Evolutionary conservation across 2,888 invertebrate genomes (phyloP), one percentile per base, ranked within the genome.

Genomic region (Monochamus alternatus): DNA sequence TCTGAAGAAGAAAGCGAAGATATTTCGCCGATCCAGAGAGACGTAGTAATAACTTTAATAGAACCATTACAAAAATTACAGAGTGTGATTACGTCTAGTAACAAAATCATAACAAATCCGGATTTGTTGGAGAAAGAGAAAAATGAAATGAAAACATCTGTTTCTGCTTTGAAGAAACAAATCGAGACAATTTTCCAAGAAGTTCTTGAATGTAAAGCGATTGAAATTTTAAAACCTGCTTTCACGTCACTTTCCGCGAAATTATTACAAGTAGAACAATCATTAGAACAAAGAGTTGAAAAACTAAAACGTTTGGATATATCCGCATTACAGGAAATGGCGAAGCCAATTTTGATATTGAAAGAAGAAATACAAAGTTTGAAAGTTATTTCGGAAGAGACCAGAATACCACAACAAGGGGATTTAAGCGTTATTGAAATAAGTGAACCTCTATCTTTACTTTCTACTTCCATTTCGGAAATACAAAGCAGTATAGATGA

Each of bases 371-470:
- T 81, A 31, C 73, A 75, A 60, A 22, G 74, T 52, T 31, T 83
- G 9, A 65, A 75, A 44, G 44, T 62, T 3, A 75, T 76, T 65
- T 67, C 51, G 30, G 47, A 73, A 62, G 74, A 77, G 8, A 5
- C 78, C 0, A 3, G 30, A 3, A 8, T 74, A 43, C 32, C 51
- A 44, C 74, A 83, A 3, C 81, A 83, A 75, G 77, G 83, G 74
- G 62, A 84, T 44, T 32, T 83, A 44, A 79, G 80, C 31, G 52
- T 84, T 63, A 38, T 79, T 22, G 79, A 82, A 67, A 59, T 84
- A 38, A 60, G 67, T 30, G 67, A 74, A 67, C 58, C 77, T 4
- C 38, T 78, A n/a, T 14, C 30, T 12, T 58, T 59, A 9, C 52
- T 74, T n/a, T 58, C 64, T 31, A 31, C 65, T 64, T 63, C 71